Percentiles rank a stretch among this genome's conserved stretches.
phyloP scores from a whole-genome alignment of 2,113 vertebrate species.

The Vulpes ferrilata region DNA sequence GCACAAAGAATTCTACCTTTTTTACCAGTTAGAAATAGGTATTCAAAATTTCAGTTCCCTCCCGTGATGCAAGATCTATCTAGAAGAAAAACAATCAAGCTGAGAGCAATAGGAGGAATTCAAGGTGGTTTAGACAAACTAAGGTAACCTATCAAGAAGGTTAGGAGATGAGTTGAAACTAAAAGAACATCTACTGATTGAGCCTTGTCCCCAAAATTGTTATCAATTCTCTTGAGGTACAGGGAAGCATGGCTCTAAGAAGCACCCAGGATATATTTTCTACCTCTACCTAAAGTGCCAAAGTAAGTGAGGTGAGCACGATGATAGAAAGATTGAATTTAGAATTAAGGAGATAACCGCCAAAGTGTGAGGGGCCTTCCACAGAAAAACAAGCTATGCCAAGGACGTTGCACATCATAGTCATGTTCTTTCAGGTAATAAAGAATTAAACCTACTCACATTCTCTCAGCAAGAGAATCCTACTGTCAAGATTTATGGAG shows the following conservation, averaged over 20 bases:
- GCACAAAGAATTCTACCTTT: neutral
- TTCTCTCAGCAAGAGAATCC: neutral
- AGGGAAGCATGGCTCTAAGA: neutral
- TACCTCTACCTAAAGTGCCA: neutral
- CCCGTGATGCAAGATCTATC: neutral
- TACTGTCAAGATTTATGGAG: neutral
- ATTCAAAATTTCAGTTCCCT: neutral
- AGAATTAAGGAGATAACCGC: neutral
- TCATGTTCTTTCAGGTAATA: neutral
- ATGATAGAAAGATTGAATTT: neutral
- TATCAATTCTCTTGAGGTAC: neutral
- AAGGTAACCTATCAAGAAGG: neutral
- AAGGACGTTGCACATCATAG: fast-evolving
- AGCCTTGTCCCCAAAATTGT: neutral
- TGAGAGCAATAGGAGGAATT: neutral
- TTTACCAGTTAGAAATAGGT: neutral
- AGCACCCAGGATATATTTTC: neutral
- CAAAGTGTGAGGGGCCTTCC: neutral
- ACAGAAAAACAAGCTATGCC: neutral
- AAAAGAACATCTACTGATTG: neutral
- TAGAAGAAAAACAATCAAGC: neutral
- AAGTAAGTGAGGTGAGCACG: neutral
- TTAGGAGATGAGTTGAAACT: neutral
- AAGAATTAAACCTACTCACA: neutral
- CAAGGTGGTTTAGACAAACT: neutral